Conservation (phyloP, 2,888 invertebrate species). For the Chesias legatella region DNA sequence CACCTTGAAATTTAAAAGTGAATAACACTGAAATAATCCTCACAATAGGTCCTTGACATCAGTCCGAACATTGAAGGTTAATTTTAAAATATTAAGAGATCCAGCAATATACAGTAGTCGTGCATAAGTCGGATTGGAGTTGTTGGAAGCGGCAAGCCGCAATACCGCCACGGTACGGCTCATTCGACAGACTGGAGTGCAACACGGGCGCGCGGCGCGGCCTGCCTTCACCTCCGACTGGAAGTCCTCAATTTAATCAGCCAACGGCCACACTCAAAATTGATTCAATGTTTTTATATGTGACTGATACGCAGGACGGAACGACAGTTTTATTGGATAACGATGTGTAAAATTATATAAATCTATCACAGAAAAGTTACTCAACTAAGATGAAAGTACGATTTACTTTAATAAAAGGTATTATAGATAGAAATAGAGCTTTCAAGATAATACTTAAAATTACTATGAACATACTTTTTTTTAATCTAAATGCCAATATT, state of each 20-base stretch:
- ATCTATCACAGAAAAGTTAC: no score
- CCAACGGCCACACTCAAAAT: constrained; percentile 33
- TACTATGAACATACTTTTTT: no score
- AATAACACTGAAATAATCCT: constrained; percentile 13
- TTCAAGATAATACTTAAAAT: no score
- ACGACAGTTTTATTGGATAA: no score
- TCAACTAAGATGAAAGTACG: no score
- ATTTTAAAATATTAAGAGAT: constrained; percentile 14
- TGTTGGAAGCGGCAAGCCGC: constrained; percentile 51
- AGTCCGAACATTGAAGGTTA: constrained; percentile 10
- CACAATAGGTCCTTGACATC: constrained; percentile 6
- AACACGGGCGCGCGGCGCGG: constrained; percentile 38
- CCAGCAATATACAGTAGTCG: constrained; percentile 44
- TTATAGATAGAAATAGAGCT: no score
- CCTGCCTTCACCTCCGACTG: constrained; percentile 54
- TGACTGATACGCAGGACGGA: constrained; percentile 13
- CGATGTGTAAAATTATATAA: no score
- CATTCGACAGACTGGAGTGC: constrained; percentile 72
- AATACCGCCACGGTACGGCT: constrained; percentile 78
- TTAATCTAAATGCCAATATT: no score
- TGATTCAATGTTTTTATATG: constrained; percentile 21
- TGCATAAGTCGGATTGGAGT: constrained; percentile 43
- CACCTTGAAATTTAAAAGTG: constrained; percentile 33
- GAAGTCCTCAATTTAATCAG: constrained; percentile 52
- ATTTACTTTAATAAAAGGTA: no score